A percentile compares a stretch with the other conserved stretches of the same genome.
These are phyloP conservation scores for Naso thynnoides DNA, from an alignment of 2,797 vertebrate genomes.

Conservation along the genomic window DNA sequence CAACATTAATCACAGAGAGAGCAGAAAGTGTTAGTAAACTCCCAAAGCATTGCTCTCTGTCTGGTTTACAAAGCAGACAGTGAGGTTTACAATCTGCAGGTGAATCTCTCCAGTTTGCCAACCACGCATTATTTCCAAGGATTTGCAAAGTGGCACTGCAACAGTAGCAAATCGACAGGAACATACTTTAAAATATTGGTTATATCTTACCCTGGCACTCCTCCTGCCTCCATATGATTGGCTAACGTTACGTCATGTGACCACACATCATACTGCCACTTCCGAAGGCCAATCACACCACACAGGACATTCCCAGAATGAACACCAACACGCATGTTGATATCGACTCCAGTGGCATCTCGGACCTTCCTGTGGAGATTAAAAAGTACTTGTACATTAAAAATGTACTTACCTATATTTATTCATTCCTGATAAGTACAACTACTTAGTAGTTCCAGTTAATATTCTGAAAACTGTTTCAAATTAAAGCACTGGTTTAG, in stretches of 20 bases:
- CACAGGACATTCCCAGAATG: constrained; percentile 98
- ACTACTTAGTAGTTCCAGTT: too few relatives aligned
- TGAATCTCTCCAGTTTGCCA: not conserved
- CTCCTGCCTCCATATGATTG: constrained; percentile 99
- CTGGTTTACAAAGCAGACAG: constrained; percentile 5
- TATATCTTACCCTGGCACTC: constrained; percentile 91
- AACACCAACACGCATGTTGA: constrained; percentile 98
- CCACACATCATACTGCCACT: constrained; percentile 99
- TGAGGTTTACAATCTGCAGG: constrained; percentile 2
- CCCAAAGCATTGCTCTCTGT: constrained; percentile 7
- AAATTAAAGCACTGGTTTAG: too few relatives aligned
- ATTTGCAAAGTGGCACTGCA: constrained; percentile 2
- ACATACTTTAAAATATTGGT: not conserved
- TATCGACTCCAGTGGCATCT: constrained; percentile 95
- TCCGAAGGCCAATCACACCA: constrained; percentile 96
- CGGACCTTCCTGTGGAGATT: constrained; percentile 90
- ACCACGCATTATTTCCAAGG: not conserved
- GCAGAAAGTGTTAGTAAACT: constrained; percentile 6
- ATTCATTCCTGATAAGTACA: too few relatives aligned
- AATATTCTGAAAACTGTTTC: too few relatives aligned
- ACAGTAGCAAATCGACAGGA: too few relatives aligned
- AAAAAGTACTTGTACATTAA: not conserved
- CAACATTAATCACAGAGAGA: constrained; percentile 27
- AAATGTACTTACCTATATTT: not conserved
- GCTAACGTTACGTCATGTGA: constrained; percentile 97